Conservation (phyloP, 2,888 invertebrate genomes). For the Myathropa florea region DNA sequence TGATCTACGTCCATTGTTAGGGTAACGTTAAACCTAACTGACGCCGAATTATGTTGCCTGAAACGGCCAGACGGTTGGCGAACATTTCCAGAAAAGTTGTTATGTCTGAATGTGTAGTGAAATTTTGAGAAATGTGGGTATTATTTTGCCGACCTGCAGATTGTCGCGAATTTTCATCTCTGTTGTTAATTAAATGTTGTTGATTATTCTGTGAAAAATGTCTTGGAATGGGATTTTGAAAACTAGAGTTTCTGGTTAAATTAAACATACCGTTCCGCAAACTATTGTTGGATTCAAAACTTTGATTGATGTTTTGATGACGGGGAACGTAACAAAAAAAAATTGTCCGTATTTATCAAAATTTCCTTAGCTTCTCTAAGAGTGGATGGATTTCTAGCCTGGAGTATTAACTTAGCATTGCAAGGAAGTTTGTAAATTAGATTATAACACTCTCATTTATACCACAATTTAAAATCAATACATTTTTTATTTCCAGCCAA, state of each 20-base stretch:
- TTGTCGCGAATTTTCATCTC: conserved; percentile 1
- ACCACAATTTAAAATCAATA: too few species aligned
- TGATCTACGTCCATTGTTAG: conserved; percentile 1
- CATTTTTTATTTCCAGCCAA: too few species aligned
- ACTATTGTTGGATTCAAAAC: neutral
- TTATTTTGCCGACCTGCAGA: neutral
- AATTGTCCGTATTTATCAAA: too few species aligned
- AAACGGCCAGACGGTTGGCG: conserved; percentile 1
- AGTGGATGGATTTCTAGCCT: conserved; percentile 18
- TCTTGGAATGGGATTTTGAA: neutral
- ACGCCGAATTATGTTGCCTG: neutral
- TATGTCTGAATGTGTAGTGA: neutral
- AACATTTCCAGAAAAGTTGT: neutral
- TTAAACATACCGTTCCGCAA: neutral
- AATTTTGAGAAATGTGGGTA: neutral
- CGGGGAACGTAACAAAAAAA: too few species aligned
- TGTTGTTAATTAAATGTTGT: neutral
- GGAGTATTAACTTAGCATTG: conserved; percentile 11
- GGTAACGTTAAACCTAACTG: neutral
- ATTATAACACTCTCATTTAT: too few species aligned
- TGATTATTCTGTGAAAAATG: conserved; percentile 4
- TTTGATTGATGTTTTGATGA: conserved; percentile 5
- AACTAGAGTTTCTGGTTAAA: neutral
- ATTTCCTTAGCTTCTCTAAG: too few species aligned
- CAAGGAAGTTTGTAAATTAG: conserved; percentile 22